Conservation (phyloP, 2,888 invertebrate species). For the Sisyra terminalis region DNA sequence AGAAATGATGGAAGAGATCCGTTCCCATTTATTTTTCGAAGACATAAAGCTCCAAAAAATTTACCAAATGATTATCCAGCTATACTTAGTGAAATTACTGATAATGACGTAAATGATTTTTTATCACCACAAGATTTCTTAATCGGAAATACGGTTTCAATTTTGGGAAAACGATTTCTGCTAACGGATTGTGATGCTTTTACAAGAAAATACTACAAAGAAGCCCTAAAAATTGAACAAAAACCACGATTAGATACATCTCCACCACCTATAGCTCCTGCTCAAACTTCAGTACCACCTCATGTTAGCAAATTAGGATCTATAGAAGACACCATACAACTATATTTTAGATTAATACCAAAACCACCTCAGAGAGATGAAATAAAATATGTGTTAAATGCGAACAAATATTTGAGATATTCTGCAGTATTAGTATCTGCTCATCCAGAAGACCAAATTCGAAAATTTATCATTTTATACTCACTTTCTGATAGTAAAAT, state of each 20-base stretch:
- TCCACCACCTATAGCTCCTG: too few relatives aligned
- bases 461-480: constrained; percentile 62
- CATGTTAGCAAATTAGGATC: constrained; percentile 57
- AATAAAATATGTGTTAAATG: constrained; percentile 57
- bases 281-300: constrained; percentile 31
- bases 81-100: constrained; percentile 48
- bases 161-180: constrained; percentile 53
- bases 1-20: constrained; percentile 63
- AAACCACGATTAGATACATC: constrained; percentile 21
- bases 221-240: constrained; percentile 28
- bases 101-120: constrained; percentile 57
- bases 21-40: constrained; percentile 52
- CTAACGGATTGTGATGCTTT: constrained; percentile 66
- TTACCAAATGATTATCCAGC: constrained; percentile 36
- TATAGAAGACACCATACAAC: constrained; percentile 63
- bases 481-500: constrained; percentile 59
- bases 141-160: constrained; percentile 52
- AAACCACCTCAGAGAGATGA: constrained; percentile 60
- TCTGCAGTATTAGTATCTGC: constrained; percentile 60
- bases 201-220: constrained; percentile 53
- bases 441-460: constrained; percentile 58
- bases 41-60: constrained; percentile 60
- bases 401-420: constrained; percentile 46
- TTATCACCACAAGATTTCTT: constrained; percentile 62
- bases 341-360: constrained; percentile 51